Conservation (phyloP, 2,888 invertebrate genomes). For the Dioctria linearis region DNA sequence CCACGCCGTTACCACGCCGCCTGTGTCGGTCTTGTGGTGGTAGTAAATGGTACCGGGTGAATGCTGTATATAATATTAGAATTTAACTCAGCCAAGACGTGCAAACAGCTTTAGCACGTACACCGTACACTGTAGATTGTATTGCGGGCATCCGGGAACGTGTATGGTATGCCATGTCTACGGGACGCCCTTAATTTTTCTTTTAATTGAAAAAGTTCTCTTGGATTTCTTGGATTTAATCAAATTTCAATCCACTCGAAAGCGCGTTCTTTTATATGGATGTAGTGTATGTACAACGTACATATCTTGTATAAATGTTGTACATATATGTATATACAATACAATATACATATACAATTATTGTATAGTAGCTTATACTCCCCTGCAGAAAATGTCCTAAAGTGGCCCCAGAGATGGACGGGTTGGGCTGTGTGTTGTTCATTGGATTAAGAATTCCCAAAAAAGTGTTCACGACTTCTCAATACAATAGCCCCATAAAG, state of each 20-base stretch:
- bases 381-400: neutral
- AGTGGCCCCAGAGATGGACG: neutral
- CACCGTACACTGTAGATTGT: neutral
- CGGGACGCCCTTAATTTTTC: constrained; percentile 28
- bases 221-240: constrained; percentile 44
- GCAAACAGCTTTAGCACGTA: constrained; percentile 23
- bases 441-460: constrained; percentile 39
- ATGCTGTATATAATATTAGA: neutral
- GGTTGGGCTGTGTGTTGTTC: neutral
- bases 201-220: constrained; percentile 44
- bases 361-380: constrained; percentile 12
- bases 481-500: constrained; percentile 10
- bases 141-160: neutral
- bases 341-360: constrained; percentile 17
- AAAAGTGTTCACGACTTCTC: constrained; percentile 43
- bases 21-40: too few relatives aligned
- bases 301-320: too few relatives aligned
- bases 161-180: constrained; percentile 27
- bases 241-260: constrained; percentile 33
- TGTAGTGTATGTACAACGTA: too few relatives aligned
- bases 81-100: constrained; percentile 21
- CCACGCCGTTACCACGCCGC: too few relatives aligned
- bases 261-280: too few relatives aligned
- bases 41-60: neutral
- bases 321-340: too few relatives aligned